These are phyloP conservation scores for Agrotis ipsilon DNA, from an alignment of 2,888 invertebrate genomes.

Conservation along the genomic window DNA sequence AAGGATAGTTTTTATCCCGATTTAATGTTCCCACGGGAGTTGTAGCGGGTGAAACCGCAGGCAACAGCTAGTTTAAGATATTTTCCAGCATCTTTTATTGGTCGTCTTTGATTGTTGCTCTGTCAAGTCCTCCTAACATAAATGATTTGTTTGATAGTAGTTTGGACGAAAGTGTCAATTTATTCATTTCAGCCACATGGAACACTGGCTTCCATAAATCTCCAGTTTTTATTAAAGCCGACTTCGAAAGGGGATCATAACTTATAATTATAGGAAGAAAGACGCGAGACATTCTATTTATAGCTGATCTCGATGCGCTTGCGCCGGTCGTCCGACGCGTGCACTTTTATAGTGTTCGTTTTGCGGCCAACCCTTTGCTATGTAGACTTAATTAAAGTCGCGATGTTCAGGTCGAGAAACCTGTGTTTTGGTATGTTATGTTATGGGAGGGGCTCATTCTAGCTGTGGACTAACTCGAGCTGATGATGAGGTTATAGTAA, in stretches of 20 bases:
- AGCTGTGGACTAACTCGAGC: not conserved
- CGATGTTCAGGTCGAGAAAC: constrained; percentile 10
- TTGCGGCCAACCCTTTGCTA: constrained; percentile 42
- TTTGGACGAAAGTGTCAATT: not conserved
- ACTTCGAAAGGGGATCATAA: constrained; percentile 29
- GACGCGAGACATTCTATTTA: constrained; percentile 54
- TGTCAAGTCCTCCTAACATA: not conserved
- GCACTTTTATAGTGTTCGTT: constrained; percentile 41
- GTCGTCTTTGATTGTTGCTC: not conserved
- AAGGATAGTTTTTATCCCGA: no score
- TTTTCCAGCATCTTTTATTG: not conserved
- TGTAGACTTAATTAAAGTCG: constrained; percentile 48
- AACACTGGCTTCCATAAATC: not conserved
- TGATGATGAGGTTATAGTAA: not conserved
- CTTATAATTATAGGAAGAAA: constrained; percentile 49
- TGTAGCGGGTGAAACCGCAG: no score
- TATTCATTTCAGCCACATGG: not conserved
- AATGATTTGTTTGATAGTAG: no score
- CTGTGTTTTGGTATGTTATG: not conserved
- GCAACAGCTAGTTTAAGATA: no score
- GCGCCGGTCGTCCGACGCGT: constrained; percentile 33
- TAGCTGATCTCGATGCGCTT: constrained; percentile 41
- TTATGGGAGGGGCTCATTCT: not conserved
- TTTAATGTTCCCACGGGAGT: no score
- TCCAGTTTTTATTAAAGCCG: constrained; percentile 11